Evolutionary conservation across 2,888 invertebrate species (phyloP).

Genomic region (Azorinus chamasolen): DNA sequence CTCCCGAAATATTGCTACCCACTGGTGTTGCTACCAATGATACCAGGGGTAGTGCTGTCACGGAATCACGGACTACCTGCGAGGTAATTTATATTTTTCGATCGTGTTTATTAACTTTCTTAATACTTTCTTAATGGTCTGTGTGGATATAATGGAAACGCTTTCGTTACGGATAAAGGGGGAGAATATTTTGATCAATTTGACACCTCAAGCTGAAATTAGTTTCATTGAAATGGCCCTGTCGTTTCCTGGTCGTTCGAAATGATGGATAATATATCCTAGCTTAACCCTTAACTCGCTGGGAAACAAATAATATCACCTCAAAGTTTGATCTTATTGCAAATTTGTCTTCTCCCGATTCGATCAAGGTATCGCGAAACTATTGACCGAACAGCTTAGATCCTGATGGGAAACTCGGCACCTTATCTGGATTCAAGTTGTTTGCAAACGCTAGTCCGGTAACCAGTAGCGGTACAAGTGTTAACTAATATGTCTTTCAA

Average conservation of each 20-base stretch:
- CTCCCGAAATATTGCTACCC: constrained; percentile 34
- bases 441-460: no score
- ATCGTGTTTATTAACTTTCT: constrained; percentile 66
- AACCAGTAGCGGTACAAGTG: no score
- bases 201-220: constrained; percentile 53
- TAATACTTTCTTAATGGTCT: constrained; percentile 62
- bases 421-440: no score
- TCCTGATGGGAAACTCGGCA: no score
- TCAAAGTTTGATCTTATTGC: no score
- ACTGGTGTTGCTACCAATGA: neutral
- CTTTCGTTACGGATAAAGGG: constrained; percentile 59
- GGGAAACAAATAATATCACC: no score
- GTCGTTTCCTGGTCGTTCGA: constrained; percentile 1
- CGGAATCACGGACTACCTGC: constrained; percentile 43
- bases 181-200: constrained; percentile 54
- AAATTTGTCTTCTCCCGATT: no score
- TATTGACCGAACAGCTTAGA: no score
- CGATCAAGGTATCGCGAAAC: no score
- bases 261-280: constrained; percentile 4
- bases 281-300: no score
- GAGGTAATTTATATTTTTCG: constrained; percentile 65
- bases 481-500: no score
- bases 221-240: constrained; percentile 19
- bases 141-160: constrained; percentile 52
- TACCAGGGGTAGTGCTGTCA: no score